A percentile compares a stretch with the other conserved stretches of the same genome.
Conservation (phyloP, 2,888 invertebrate genomes). For the Drosophila nigricruria region DNA sequence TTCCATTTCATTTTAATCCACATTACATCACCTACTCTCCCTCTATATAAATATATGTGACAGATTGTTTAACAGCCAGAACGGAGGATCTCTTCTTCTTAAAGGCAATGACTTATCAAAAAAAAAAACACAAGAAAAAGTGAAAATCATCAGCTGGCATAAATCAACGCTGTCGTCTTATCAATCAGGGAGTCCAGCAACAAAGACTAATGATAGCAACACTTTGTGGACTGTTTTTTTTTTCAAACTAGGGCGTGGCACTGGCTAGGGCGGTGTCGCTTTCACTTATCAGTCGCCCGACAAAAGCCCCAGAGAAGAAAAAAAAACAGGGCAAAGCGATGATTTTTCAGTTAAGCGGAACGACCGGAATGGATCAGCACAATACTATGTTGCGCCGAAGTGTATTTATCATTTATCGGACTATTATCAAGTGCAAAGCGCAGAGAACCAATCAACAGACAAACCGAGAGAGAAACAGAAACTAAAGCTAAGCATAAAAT, state of each 20-base stretch:
- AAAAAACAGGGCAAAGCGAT: not conserved
- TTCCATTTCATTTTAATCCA: conserved; percentile 7
- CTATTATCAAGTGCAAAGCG: conserved; percentile 21
- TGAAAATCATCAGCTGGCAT: conserved; percentile 50
- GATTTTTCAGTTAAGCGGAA: conserved; percentile 17
- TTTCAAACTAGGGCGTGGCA: conserved; percentile 37
- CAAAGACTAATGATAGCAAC: conserved; percentile 51
- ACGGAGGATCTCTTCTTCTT: conserved; percentile 30
- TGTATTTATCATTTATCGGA: conserved; percentile 23
- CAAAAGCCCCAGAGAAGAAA: conserved; percentile 12
- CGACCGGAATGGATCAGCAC: conserved; percentile 19
- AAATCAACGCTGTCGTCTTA: conserved; percentile 53
- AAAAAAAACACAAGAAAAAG: conserved; percentile 13
- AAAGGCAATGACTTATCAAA: conserved; percentile 40
- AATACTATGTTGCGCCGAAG: conserved; percentile 12
- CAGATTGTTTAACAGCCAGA: conserved; percentile 16
- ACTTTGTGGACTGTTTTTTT: conserved; percentile 21
- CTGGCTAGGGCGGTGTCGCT: conserved; percentile 11
- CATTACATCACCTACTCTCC: not conserved
- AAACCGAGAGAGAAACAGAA: not conserved
- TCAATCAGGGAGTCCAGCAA: conserved; percentile 41
- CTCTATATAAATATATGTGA: not conserved
- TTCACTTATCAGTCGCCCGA: conserved; percentile 43
- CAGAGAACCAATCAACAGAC: not conserved
- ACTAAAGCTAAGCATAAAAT: not conserved